Evolutionary conservation across 2,797 vertebrate species (phyloP), one percentile per base, ranked within the genome.

Genomic region (Corythornis leucogaster): DNA sequence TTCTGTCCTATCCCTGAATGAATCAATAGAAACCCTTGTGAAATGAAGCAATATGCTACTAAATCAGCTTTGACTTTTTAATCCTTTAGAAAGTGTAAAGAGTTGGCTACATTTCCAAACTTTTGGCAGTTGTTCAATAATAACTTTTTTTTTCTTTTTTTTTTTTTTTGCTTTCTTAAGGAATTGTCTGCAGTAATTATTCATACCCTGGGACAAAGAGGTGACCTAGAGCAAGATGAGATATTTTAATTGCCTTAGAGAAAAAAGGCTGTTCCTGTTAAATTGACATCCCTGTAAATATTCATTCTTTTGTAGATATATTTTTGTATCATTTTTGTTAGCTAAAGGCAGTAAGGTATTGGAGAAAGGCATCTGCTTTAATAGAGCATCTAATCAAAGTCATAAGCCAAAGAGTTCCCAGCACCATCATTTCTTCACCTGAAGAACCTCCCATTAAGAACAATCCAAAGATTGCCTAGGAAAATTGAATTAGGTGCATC

Each of bases 181-280:
- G 88, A 92, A 46, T 9, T 62, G 15, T 53, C 40, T 81, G 13
- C 10, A 58, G 20, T 64, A 91, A 89, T 89, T 76, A 85, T 61
- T 90, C 57, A 80, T 76, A 55, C 57, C 68, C 11, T 58, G 13
- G 21, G 33, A 87, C 78, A 88, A 81, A 85, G n/a, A 84, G 20
- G 87, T 76, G 70, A 80, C 83, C 77, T 74, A 54, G 20, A 87
- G 38, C 76, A 53, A 81, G 38, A 75, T 20, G 26, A 83, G 43
- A 73, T 85, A 87, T 87, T 91, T 94, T 94, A 92, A 95, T 87
- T 83, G 57, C 50, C 61, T 92, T 64, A 63, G 42, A 89, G 59
- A 57, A 85, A 89, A 85, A 77, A 0, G 2, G 51, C 17, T 50
- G 24, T 61, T 84, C 26, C 10, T 42, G 19, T 68, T 80, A 77